These are phyloP conservation scores for Dryocosmus kuriphilus DNA, from an alignment of 2,888 invertebrate genomes.

Conservation along the genomic window DNA sequence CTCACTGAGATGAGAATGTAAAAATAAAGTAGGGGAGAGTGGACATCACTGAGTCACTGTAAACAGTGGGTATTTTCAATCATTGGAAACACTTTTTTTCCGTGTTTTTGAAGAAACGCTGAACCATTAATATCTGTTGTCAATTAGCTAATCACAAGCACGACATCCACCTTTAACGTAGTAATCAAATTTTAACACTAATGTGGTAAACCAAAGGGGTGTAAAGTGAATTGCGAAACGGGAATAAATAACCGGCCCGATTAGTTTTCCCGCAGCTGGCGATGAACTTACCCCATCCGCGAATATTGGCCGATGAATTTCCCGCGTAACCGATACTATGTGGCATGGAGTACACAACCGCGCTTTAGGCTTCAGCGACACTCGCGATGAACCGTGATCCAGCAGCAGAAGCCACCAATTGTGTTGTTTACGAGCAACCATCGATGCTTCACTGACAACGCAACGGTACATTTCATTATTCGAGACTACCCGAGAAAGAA, in stretches of 20 bases:
- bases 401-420: slow-evolving; percentile 11
- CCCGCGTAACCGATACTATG: background rate
- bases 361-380: background rate
- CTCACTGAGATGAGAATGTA: too few relatives aligned
- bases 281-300: background rate
- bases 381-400: slow-evolving; percentile 11
- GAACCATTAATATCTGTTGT: too few relatives aligned
- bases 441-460: slow-evolving; percentile 50
- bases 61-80: too few relatives aligned
- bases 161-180: background rate
- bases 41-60: too few relatives aligned
- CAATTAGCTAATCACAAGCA: too few relatives aligned
- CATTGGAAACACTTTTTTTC: too few relatives aligned
- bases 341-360: background rate
- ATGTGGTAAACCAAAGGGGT: background rate
- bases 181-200: background rate
- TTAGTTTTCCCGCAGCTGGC: background rate
- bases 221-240: background rate
- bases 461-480: slow-evolving; percentile 56
- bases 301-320: slow-evolving; percentile 8
- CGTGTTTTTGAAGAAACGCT: too few relatives aligned
- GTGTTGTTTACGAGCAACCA: slow-evolving; percentile 46
- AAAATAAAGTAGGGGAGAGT: too few relatives aligned
- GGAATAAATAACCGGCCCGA: background rate
- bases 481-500: slow-evolving; percentile 37